Conservation (phyloP, 1,140 invertebrate species). For the Drosophila miranda region DNA sequence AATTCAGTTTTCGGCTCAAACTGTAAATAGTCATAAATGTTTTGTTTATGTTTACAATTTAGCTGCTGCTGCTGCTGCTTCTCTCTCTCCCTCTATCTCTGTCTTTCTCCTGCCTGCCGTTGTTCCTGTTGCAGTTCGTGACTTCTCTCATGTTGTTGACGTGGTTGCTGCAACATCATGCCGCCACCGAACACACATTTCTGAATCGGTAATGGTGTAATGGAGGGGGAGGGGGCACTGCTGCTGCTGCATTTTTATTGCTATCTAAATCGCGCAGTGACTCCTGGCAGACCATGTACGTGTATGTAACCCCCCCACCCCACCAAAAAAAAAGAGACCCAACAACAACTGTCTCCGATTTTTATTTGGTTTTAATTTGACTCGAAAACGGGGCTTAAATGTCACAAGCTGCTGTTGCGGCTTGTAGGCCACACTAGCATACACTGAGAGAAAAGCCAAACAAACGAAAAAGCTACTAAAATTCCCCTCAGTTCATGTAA, state of each 20-base stretch:
- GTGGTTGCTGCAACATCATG: slow-evolving; percentile 70
- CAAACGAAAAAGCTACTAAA: background rate
- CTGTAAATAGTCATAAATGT: slow-evolving; percentile 81
- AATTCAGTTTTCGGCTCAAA: slow-evolving; percentile 41
- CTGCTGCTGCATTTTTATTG: slow-evolving; percentile 62
- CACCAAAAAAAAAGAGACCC: background rate
- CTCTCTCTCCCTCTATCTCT: slow-evolving; percentile 6
- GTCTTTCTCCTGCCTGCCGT: slow-evolving; percentile 9
- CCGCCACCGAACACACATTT: slow-evolving; percentile 65
- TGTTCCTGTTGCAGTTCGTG: slow-evolving; percentile 67
- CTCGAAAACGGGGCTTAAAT: slow-evolving; percentile 60
- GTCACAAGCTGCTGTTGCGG: slow-evolving; percentile 47
- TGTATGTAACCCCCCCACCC: slow-evolving; percentile 45
- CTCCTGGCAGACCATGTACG: slow-evolving; percentile 35
- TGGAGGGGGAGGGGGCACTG: too few relatives aligned
- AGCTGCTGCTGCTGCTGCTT: slow-evolving; percentile 50
- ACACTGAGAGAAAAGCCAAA: too few relatives aligned
- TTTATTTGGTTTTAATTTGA: slow-evolving; percentile 80
- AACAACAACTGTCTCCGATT: slow-evolving; percentile 39
- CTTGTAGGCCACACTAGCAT: slow-evolving; percentile 49
- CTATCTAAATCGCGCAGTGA: slow-evolving; percentile 71
- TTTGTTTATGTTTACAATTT: slow-evolving; percentile 81
- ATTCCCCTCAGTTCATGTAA: too few relatives aligned
- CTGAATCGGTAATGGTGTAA: slow-evolving; percentile 73
- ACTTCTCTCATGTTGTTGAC: slow-evolving; percentile 78